Conservation (phyloP, 2,797 vertebrate species). For the Siniperca scherzeri region DNA sequence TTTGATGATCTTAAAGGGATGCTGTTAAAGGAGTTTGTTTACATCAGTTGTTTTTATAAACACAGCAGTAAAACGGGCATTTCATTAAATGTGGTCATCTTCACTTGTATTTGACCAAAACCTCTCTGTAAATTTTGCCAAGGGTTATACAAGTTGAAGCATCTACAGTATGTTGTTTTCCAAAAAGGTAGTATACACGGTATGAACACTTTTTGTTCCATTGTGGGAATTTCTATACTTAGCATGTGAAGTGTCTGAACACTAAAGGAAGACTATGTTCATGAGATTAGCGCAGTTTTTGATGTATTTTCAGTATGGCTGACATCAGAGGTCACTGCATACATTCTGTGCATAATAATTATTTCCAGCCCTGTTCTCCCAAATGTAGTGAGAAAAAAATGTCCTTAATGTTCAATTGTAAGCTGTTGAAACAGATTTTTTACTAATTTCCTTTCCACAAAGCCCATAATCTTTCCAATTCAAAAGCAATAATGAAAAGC, state of each 20-base stretch:
- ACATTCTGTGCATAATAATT: slow-evolving; percentile 33
- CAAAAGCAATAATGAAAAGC: slow-evolving; percentile 69
- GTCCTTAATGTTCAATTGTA: slow-evolving; percentile 45
- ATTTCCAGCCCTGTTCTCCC: slow-evolving; percentile 28
- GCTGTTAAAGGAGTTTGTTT: not conserved
- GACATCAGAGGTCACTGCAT: slow-evolving; percentile 42
- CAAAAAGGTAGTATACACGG: not conserved
- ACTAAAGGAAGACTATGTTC: not conserved
- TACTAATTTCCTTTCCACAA: slow-evolving; percentile 60
- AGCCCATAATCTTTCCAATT: slow-evolving; percentile 69
- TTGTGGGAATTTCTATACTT: not conserved
- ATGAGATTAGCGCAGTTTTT: slow-evolving; percentile 23
- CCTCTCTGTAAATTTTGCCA: not conserved
- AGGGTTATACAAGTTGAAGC: not conserved
- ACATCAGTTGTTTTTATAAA: not conserved
- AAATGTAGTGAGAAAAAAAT: slow-evolving; percentile 27
- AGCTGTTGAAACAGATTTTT: slow-evolving; percentile 57
- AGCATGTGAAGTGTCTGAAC: not conserved
- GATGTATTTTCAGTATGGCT: slow-evolving; percentile 30
- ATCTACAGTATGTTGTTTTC: not conserved
- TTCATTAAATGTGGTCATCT: not conserved
- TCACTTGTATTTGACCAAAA: not conserved
- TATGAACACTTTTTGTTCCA: not conserved
- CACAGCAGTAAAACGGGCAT: not conserved
- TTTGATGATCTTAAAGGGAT: not conserved